These are phyloP conservation scores for Nebria salina DNA, from an alignment of 2,888 invertebrate genomes.

Conservation along the genomic window DNA sequence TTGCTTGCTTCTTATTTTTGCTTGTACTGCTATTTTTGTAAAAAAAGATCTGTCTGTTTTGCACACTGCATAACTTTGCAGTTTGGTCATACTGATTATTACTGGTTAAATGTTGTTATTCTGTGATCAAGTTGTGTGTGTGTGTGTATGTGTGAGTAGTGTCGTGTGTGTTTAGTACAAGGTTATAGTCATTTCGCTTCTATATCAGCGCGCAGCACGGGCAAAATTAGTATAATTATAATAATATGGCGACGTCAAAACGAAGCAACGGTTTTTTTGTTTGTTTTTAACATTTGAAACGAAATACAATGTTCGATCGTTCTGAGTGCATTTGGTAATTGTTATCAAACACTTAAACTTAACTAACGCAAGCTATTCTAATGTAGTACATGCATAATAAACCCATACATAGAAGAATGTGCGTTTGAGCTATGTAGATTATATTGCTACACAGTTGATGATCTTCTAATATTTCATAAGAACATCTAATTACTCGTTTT, in stretches of 20 bases:
- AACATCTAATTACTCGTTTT: neutral
- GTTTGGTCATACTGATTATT: neutral
- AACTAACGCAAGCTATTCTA: too few relatives aligned
- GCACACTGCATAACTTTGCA: slow-evolving; percentile 12
- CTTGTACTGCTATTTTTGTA: slow-evolving; percentile 5
- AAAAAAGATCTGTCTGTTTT: slow-evolving; percentile 18
- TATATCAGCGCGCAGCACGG: slow-evolving; percentile 12
- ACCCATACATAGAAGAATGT: too few relatives aligned
- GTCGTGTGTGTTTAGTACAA: neutral
- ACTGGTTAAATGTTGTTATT: neutral
- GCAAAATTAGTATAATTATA: slow-evolving; percentile 42
- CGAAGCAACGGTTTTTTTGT: neutral
- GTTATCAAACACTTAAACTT: neutral
- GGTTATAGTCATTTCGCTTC: neutral
- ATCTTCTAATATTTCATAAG: neutral
- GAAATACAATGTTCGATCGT: neutral
- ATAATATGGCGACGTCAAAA: neutral
- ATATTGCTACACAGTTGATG: too few relatives aligned
- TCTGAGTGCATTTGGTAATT: neutral
- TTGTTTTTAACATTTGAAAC: neutral
- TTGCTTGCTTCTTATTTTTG: neutral
- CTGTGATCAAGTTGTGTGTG: neutral
- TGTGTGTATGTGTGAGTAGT: neutral
- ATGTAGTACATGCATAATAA: too few relatives aligned
- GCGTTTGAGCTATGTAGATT: too few relatives aligned